phyloP scores from a whole-genome alignment of 1,140 invertebrate species.

The Daktulosphaira vitifoliae region DNA sequence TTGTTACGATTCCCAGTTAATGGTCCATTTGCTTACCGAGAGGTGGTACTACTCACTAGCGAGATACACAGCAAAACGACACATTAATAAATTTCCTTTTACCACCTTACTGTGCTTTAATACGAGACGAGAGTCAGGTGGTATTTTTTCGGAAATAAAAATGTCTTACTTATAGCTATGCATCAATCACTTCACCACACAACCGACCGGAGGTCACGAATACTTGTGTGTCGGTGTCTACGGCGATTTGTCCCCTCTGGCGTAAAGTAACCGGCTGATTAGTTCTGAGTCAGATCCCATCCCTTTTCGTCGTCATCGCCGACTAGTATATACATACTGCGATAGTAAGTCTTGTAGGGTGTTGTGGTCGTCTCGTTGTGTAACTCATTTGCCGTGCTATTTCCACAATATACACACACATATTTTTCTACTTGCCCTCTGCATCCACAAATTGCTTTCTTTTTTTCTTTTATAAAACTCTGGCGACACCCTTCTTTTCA shows the following conservation, averaged over 20 bases:
- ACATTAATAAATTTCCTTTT: too few relatives aligned
- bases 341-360: too few relatives aligned
- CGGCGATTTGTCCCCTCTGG: slow-evolving; percentile 34
- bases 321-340: slow-evolving; percentile 6
- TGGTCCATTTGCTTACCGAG: not conserved
- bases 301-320: slow-evolving; percentile 22
- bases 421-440: slow-evolving; percentile 29
- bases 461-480: slow-evolving; percentile 33
- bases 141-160: slow-evolving; percentile 24
- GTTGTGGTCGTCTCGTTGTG: slow-evolving; percentile 22
- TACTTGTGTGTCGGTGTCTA: not conserved
- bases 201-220: not conserved
- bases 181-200: slow-evolving; percentile 14
- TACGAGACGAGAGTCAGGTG: not conserved
- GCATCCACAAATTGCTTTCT: slow-evolving; percentile 36
- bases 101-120: too few relatives aligned
- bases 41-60: not conserved
- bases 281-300: slow-evolving; percentile 34
- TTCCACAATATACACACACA: slow-evolving; percentile 26
- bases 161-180: not conserved
- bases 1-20: slow-evolving; percentile 25
- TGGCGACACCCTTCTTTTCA: not conserved
- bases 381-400: slow-evolving; percentile 31
- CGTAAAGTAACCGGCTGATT: slow-evolving; percentile 34
- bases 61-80: not conserved